Conservation (phyloP, 2,888 invertebrate species). For the Cloeon dipterum region DNA sequence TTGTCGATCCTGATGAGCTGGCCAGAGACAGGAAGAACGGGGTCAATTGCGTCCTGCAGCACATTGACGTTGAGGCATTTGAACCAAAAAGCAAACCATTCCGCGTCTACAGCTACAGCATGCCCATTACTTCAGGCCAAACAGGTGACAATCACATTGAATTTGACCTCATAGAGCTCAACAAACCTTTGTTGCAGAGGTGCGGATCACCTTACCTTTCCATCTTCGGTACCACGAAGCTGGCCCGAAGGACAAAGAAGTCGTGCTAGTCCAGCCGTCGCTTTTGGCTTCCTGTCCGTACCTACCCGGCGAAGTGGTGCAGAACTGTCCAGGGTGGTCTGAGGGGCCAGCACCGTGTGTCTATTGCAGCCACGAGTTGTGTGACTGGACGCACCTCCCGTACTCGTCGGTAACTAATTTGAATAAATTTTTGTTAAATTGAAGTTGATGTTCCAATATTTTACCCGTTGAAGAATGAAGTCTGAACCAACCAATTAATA, state of each 20-base stretch:
- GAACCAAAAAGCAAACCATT: not conserved
- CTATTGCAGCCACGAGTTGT: not conserved
- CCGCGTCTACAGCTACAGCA: not conserved
- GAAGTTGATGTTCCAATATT: too few relatives aligned
- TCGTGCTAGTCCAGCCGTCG: not conserved
- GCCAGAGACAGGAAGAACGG: not conserved
- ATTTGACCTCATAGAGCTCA: too few relatives aligned
- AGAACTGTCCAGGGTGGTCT: not conserved
- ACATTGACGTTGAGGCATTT: not conserved
- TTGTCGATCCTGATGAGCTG: not conserved
- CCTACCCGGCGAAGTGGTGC: not conserved
- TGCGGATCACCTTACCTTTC: not conserved
- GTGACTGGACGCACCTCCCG: not conserved
- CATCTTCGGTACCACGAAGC: conserved; percentile 1
- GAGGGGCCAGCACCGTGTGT: not conserved
- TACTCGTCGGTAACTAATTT: not conserved
- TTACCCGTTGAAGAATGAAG: too few relatives aligned
- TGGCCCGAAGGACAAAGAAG: not conserved
- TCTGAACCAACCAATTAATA: too few relatives aligned
- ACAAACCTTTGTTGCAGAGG: not conserved
- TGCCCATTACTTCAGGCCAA: not conserved
- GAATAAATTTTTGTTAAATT: too few relatives aligned
- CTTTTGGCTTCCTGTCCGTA: not conserved
- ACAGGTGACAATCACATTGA: not conserved
- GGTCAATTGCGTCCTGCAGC: not conserved